Evolutionary conservation across 2,888 invertebrate genomes (phyloP).

Genomic region (Amiota minor): DNA sequence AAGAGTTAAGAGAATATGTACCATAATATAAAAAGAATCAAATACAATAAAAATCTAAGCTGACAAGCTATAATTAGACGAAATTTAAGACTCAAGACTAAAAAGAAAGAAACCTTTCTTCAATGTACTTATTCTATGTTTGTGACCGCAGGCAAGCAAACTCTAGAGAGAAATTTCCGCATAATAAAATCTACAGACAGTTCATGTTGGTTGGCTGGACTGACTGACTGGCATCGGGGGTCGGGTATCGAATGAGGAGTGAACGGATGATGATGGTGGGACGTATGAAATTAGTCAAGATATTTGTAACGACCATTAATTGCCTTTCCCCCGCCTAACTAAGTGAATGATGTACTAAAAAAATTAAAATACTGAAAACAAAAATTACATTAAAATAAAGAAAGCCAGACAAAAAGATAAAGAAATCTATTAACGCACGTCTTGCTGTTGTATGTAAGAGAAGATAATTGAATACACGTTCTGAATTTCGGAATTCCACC

Average conservation of each 20-base stretch:
- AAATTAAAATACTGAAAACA: slow-evolving; percentile 33
- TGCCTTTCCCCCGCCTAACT: slow-evolving; percentile 19
- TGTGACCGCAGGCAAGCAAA: no score
- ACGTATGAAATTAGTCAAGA: background rate
- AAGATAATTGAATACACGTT: slow-evolving; percentile 64
- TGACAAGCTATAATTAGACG: slow-evolving; percentile 8
- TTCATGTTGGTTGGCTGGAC: no score
- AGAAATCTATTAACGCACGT: slow-evolving; percentile 61
- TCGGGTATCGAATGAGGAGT: no score
- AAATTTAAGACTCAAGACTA: background rate
- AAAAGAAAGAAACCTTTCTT: background rate
- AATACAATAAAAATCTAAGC: background rate
- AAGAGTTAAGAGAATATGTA: no score
- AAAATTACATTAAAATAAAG: slow-evolving; percentile 32
- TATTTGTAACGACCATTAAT: slow-evolving; percentile 23
- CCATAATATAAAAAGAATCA: no score
- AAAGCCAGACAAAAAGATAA: slow-evolving; percentile 30
- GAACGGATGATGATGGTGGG: no score
- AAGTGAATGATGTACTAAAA: slow-evolving; percentile 1
- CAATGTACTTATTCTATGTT: no score
- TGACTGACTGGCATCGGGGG: no score
- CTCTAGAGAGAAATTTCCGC: slow-evolving; percentile 16
- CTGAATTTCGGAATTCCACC: slow-evolving; percentile 60
- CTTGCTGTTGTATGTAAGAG: background rate
- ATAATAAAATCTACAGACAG: background rate